These are phyloP conservation scores for Eustalomyia histrio DNA, from an alignment of 2,888 invertebrate genomes.

Conservation along the genomic window DNA sequence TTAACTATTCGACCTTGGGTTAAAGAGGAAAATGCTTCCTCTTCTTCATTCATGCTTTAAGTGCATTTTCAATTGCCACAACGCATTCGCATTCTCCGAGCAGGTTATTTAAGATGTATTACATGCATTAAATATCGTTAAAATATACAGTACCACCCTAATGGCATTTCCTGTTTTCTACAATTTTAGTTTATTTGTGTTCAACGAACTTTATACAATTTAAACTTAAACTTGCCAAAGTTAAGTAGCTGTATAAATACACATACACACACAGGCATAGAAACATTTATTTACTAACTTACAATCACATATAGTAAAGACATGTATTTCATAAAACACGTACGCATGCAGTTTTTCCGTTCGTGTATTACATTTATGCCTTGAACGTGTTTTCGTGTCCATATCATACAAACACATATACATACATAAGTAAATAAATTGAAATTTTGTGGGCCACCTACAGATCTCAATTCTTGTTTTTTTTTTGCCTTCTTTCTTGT, in stretches of 20 bases:
- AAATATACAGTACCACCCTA: too few species aligned
- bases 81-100: too few species aligned
- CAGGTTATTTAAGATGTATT: too few species aligned
- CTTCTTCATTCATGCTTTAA: too few species aligned
- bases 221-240: constrained; percentile 62
- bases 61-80: too few species aligned
- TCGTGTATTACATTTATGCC: constrained; percentile 63
- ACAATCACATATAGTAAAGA: constrained; percentile 39
- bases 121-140: too few species aligned
- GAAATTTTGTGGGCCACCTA: constrained; percentile 56
- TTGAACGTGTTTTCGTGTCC: constrained; percentile 58
- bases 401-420: constrained; percentile 50
- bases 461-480: constrained; percentile 30
- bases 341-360: constrained; percentile 64
- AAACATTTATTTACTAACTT: neutral
- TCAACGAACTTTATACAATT: constrained; percentile 64
- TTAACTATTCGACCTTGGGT: too few species aligned
- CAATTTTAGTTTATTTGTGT: constrained; percentile 60
- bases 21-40: too few species aligned
- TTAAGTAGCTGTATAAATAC: constrained; percentile 58
- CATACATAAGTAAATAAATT: constrained; percentile 46
- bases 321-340: constrained; percentile 60
- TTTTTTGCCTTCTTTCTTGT: neutral
- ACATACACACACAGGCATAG: constrained; percentile 9
- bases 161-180: constrained; percentile 32